Evolutionary conservation across 2,888 invertebrate genomes (phyloP), one percentile per base, ranked within the genome.

Genomic region (Cylloceria caligata): DNA sequence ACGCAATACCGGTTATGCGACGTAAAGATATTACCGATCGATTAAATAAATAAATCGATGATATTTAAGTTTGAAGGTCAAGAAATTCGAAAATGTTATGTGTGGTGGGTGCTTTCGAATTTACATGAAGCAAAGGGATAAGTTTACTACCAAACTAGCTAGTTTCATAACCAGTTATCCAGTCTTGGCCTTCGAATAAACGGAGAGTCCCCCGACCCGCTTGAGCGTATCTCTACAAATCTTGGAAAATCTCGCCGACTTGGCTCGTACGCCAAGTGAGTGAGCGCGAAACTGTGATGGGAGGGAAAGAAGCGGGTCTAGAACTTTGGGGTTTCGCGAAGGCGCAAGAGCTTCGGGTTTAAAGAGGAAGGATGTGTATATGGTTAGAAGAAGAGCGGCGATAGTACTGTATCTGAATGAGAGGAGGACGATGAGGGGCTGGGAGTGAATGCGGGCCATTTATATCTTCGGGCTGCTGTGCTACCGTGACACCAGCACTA

Each of bases 361-460:
- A 75, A 69, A 55, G 74, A 49, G 69, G 55, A 57, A 39, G 39
- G 47, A 75, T 65, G 69, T 74, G 34, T 34, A 62, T 34, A 62
- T 24, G 42, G 39, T 42, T 5, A 24, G 21, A 55, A 6, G 27
- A 27, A 21, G 21, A 45, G 21, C 19, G 21, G 24, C 34, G 47
- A 42, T 36, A n/a, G 45, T 47, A 34, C 42, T 42, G 36, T 49
- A 27, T 27, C 49, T 30, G 55, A 49, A 34, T 45, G 64, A 64
- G 64, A 49, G 72, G 60, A 45, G 27, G 57, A 72, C 42, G 24
- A 49, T 49, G 52, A n/a, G 34, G 60, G 24, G n/a, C 30, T 45
- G 34, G 62, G 77, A 64, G 62, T 64, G 52, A 71, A 80, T 68
- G 74, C 62, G 80, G 62, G 74, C 68, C 80, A 74, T 80, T 80